These are phyloP conservation scores for Diplazon laetatorius DNA, from an alignment of 2,888 invertebrate species.

Conservation along the genomic window DNA sequence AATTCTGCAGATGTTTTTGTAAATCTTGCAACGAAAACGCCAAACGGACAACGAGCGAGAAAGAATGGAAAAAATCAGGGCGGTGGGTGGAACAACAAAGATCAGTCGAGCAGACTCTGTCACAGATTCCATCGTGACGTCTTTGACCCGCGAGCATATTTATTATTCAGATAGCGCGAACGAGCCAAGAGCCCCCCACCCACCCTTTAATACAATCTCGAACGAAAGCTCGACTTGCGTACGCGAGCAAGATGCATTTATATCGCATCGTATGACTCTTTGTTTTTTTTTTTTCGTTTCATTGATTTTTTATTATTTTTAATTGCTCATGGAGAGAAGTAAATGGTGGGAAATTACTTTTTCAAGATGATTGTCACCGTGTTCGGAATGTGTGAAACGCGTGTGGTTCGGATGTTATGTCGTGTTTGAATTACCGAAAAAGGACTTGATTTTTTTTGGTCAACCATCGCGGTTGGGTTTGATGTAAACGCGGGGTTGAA, in stretches of 20 bases:
- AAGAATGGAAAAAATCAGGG: no score
- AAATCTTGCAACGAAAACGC: slow-evolving; percentile 22
- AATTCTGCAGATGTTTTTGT: slow-evolving; percentile 31
- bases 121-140: slow-evolving; percentile 49
- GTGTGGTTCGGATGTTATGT: no score
- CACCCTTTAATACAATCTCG: neutral
- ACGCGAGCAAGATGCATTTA: neutral
- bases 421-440: no score
- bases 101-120: slow-evolving; percentile 20
- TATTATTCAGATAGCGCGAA: slow-evolving; percentile 4
- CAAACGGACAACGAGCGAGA: neutral
- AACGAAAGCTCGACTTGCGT: slow-evolving; percentile 8
- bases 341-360: no score
- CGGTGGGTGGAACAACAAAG: slow-evolving; percentile 7
- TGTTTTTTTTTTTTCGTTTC: slow-evolving; percentile 18
- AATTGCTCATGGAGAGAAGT: neutral
- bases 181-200: neutral
- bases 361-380: no score
- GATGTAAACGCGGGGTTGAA: no score
- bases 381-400: no score
- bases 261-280: slow-evolving; percentile 1
- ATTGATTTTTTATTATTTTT: slow-evolving; percentile 5
- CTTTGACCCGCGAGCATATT: slow-evolving; percentile 42
- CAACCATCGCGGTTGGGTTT: no score
- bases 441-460: no score